Conservation (phyloP, 2,888 invertebrate species). For the Melanotus villosus region DNA sequence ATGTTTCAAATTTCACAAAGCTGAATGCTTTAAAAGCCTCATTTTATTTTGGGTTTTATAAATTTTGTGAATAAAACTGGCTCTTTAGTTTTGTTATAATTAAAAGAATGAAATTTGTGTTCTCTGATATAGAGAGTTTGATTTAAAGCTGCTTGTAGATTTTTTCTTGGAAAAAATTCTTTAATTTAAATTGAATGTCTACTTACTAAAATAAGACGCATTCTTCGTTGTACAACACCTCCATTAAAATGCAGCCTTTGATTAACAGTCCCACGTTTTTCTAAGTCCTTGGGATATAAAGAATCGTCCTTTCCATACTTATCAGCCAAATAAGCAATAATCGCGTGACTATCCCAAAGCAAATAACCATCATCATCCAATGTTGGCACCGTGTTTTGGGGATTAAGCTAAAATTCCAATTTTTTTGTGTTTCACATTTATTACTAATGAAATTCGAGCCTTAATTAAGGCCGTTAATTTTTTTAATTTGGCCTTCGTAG, state of each 20-base stretch:
- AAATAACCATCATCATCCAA: constrained; percentile 72
- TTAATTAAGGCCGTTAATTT: no score
- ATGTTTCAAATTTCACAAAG: no score
- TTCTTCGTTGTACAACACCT: constrained; percentile 69
- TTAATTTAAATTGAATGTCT: background rate
- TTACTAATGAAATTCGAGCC: no score
- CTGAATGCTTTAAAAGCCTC: no score
- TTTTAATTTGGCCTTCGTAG: no score
- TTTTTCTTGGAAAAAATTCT: background rate
- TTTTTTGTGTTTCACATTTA: background rate
- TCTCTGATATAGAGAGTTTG: no score
- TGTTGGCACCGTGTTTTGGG: constrained; percentile 73
- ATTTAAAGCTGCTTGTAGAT: no score
- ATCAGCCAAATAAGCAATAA: constrained; percentile 68
- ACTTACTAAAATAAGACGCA: constrained; percentile 68
- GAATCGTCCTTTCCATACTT: no score
- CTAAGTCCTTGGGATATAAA: constrained; percentile 73
- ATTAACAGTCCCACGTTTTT: constrained; percentile 71
- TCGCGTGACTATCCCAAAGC: constrained; percentile 71
- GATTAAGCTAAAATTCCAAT: constrained; percentile 70
- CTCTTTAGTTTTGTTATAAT: no score
- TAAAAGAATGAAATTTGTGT: no score
- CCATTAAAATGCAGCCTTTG: constrained; percentile 72
- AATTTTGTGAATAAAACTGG: no score
- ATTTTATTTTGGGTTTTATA: no score